A percentile compares a stretch with the other conserved stretches of the same genome.
phyloP scores from a whole-genome alignment of 2,888 invertebrate genomes.

The Eumacrocentrus americanus region DNA sequence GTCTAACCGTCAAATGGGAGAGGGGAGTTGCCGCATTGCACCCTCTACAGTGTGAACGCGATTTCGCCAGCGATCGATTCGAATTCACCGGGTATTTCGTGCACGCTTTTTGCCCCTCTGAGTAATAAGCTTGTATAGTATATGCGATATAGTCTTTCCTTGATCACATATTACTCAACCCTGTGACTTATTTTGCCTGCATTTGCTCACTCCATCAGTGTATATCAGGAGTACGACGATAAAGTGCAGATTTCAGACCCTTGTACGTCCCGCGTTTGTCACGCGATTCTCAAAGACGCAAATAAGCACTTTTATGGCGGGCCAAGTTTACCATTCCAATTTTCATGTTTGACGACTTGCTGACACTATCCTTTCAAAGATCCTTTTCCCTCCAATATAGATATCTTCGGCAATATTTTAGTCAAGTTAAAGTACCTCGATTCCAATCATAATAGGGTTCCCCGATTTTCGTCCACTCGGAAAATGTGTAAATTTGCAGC shows the following conservation, averaged over 20 bases:
- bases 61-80: constrained; percentile 51
- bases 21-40: constrained; percentile 47
- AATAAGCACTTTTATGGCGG: not conserved
- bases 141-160: constrained; percentile 31
- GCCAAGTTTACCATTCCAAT: constrained; percentile 1
- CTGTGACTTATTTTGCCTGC: not conserved
- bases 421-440: too few relatives aligned
- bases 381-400: too few relatives aligned
- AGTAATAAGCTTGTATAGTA: constrained; percentile 38
- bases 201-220: not conserved
- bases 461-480: constrained; percentile 41
- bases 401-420: too few relatives aligned
- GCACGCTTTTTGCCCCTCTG: constrained; percentile 34
- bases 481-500: constrained; percentile 45
- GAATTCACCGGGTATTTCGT: constrained; percentile 49
- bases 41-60: constrained; percentile 46
- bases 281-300: not conserved
- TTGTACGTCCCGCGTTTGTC: not conserved
- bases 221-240: not conserved
- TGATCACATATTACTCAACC: constrained; percentile 20
- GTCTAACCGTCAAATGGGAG: constrained; percentile 7
- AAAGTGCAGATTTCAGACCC: not conserved
- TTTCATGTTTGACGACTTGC: not conserved
- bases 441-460: too few relatives aligned
- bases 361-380: too few relatives aligned